Evolutionary conservation across 2,888 invertebrate genomes (phyloP).

Genomic region (Habroteleia sp.): DNA sequence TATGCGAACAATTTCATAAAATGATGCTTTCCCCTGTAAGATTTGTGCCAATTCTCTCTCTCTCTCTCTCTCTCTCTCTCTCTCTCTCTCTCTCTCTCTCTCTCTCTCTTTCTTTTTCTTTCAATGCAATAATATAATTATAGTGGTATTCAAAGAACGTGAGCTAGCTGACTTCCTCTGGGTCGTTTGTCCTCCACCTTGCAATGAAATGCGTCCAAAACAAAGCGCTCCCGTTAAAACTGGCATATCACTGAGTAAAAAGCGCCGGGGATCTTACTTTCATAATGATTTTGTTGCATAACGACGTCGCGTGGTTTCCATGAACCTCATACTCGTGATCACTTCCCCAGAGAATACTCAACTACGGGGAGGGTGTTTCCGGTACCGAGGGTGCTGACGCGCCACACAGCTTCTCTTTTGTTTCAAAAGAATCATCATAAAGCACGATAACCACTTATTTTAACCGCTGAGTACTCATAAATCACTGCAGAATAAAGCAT

Average conservation of each 20-base stretch:
- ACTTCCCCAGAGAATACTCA: conserved; percentile 79
- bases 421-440: conserved; percentile 72
- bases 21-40: conserved; percentile 7
- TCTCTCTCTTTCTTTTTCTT: conserved; percentile 1
- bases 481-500: conserved; percentile 28
- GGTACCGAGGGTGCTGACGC: conserved; percentile 81
- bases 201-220: conserved; percentile 17
- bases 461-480: conserved; percentile 33
- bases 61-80: too few relatives aligned
- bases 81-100: too few relatives aligned
- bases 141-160: conserved; percentile 30
- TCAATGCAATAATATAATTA: conserved; percentile 39
- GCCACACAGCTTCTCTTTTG: conserved; percentile 81
- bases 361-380: conserved; percentile 82
- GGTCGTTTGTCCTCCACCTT: conserved; percentile 36
- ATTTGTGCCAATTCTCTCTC: too few relatives aligned
- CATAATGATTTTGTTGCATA: conserved; percentile 68
- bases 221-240: conserved; percentile 33
- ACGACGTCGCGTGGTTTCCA: conserved; percentile 65
- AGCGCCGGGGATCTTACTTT: conserved; percentile 67
- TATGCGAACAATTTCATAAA: conserved; percentile 9
- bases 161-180: conserved; percentile 5
- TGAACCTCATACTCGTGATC: conserved; percentile 58
- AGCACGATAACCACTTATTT: conserved; percentile 43
- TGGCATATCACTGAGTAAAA: conserved; percentile 14